These are phyloP conservation scores for Argyra leucocephala DNA, from an alignment of 2,888 invertebrate species.

Conservation along the genomic window DNA sequence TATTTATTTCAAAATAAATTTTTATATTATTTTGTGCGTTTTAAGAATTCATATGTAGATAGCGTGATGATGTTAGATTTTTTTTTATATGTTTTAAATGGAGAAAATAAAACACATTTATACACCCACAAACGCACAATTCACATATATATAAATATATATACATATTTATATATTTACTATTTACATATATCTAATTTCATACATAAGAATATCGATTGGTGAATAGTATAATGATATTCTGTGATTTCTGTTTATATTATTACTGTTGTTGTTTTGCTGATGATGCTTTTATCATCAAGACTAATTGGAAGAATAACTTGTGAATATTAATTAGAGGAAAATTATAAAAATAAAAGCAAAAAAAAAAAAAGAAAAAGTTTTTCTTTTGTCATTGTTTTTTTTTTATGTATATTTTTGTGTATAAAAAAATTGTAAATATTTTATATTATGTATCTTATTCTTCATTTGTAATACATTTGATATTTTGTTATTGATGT, in stretches of 20 bases:
- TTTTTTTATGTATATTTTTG: no score
- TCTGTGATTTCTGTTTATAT: not conserved
- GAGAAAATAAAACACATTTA: no score
- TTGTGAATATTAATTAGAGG: not conserved
- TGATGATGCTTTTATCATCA: not conserved
- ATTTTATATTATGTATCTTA: no score
- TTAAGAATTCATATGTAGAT: not conserved
- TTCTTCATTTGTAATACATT: no score
- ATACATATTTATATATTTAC: not conserved
- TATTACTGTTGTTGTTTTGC: not conserved
- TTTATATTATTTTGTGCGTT: not conserved
- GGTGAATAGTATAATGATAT: not conserved
- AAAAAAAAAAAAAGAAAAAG: no score
- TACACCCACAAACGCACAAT: not conserved
- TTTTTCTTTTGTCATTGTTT: no score
- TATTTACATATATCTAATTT: no score
- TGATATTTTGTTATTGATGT: no score
- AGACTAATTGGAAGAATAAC: constrained; percentile 4
- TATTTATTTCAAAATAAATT: not conserved
- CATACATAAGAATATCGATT: not conserved
- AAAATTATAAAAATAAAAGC: not conserved
- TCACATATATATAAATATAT: not conserved
- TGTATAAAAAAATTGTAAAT: no score
- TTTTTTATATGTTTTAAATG: no score
- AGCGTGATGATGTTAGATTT: not conserved